Percentiles rank a stretch among this genome's conserved stretches.
Conservation (phyloP, 53 echinoderm and acorn worm genomes). For the Glandiceps talaboti region DNA sequence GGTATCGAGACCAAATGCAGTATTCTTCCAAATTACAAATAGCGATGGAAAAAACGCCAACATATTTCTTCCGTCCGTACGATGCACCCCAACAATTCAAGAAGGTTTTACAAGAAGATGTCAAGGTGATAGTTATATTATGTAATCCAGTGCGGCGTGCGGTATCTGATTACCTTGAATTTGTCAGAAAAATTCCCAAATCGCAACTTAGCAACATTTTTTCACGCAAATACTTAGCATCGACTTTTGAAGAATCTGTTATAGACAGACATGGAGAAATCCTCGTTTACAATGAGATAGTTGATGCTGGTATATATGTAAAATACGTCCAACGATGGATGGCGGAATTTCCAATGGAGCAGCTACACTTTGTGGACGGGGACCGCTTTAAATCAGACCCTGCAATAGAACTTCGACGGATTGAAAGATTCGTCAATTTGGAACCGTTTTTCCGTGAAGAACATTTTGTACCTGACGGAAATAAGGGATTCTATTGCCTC, state of each 20-base stretch:
- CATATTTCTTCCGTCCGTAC: conserved; percentile 32
- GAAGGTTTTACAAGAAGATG: conserved; percentile 18
- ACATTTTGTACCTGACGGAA: conserved; percentile 55
- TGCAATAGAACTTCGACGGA: conserved; percentile 24
- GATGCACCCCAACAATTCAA: conserved; percentile 21
- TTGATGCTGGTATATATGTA: conserved; percentile 65
- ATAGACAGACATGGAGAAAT: conserved; percentile 24
- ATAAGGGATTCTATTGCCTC: conserved; percentile 66
- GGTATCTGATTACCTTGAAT: conserved; percentile 57
- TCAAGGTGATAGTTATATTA: conserved; percentile 67
- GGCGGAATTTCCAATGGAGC: conserved; percentile 38
- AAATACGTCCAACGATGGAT: conserved; percentile 44
- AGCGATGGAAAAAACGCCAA: conserved; percentile 76
- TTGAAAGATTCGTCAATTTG: conserved; percentile 59
- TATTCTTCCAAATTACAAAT: conserved; percentile 50
- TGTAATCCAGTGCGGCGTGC: conserved; percentile 75
- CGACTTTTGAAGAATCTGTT: conserved; percentile 58
- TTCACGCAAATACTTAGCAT: conserved; percentile 3
- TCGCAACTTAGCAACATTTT: background rate
- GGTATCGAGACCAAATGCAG: conserved; percentile 45
- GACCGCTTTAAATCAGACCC: conserved; percentile 51
- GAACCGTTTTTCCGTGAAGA: conserved; percentile 46
- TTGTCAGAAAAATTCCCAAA: background rate
- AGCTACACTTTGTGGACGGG: conserved; percentile 54
- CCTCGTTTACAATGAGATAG: conserved; percentile 32